Percentiles rank a stretch among this genome's conserved stretches.
Conservation (phyloP, 1,140 invertebrate species). For the Drosophila kikkawai region DNA sequence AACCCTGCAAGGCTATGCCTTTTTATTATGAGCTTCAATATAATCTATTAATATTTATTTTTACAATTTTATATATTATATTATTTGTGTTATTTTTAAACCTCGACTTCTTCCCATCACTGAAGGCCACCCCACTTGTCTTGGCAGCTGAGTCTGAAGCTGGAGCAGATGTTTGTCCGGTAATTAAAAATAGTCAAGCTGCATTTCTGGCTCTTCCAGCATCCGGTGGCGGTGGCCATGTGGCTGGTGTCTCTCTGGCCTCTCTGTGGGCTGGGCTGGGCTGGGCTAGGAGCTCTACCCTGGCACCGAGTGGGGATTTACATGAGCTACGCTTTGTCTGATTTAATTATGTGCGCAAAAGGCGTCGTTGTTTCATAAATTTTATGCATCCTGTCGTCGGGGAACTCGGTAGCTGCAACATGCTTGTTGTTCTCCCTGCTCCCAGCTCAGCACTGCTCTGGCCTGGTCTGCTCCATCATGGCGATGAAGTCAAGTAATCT, state of each 20-base stretch:
- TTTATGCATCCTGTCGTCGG: slow-evolving; percentile 76
- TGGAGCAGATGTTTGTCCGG: slow-evolving; percentile 62
- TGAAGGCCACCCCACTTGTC: slow-evolving; percentile 27
- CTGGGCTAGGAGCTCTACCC: slow-evolving; percentile 4
- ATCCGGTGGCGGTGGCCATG: slow-evolving; percentile 58
- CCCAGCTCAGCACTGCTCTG: background rate
- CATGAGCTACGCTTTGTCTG: slow-evolving; percentile 78
- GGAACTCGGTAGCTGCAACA: slow-evolving; percentile 46
- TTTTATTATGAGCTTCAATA: background rate
- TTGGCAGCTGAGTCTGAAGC: slow-evolving; percentile 44
- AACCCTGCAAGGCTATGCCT: accelerated
- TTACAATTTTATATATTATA: background rate
- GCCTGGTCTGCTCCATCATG: background rate
- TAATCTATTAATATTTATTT: background rate
- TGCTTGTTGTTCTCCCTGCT: slow-evolving; percentile 7
- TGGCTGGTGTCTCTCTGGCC: slow-evolving; percentile 20
- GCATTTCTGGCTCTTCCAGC: slow-evolving; percentile 70
- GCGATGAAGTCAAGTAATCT: slow-evolving; percentile 29
- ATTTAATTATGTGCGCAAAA: slow-evolving; percentile 82
- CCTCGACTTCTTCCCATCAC: slow-evolving; percentile 5
- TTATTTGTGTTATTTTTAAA: background rate
- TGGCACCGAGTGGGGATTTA: slow-evolving; percentile 58
- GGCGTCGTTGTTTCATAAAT: slow-evolving; percentile 82
- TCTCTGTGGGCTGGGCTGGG: slow-evolving; percentile 36
- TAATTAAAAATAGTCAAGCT: slow-evolving; percentile 83